These are phyloP conservation scores for Priocnemis perturbator DNA, from an alignment of 2,888 invertebrate species.

Conservation along the genomic window DNA sequence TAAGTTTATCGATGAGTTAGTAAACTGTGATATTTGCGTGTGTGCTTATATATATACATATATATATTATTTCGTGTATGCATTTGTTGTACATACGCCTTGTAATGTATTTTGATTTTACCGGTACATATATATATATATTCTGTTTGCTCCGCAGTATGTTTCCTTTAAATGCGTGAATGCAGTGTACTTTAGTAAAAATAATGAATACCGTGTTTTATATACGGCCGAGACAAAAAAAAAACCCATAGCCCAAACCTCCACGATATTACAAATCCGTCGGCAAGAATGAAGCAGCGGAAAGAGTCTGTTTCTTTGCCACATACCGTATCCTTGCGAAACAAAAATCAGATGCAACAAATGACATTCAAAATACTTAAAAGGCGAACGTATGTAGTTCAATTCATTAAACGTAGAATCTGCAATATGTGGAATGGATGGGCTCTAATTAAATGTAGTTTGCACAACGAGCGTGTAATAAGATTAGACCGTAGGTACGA, in stretches of 20 bases:
- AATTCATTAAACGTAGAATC: background rate
- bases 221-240: conserved; percentile 6
- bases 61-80: conserved; percentile 43
- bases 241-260: no score
- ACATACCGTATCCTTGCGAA: no score
- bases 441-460: conserved; percentile 40
- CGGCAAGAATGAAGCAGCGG: no score
- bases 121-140: background rate
- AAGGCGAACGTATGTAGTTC: no score
- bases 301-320: no score
- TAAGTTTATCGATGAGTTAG: conserved; percentile 56
- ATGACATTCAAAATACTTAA: no score
- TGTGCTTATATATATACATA: conserved; percentile 60
- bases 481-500: conserved; percentile 12
- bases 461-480: conserved; percentile 41
- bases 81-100: conserved; percentile 21
- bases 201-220: background rate
- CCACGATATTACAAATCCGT: background rate
- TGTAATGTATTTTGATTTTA: no score
- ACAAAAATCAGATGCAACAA: no score
- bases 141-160: conserved; percentile 11
- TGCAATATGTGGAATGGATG: conserved; percentile 22
- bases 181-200: conserved; percentile 11
- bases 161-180: conserved; percentile 10
- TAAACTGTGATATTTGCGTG: conserved; percentile 69